phyloP scores from a whole-genome alignment of 2,797 vertebrate genomes.

The Neostethus bicornis region DNA sequence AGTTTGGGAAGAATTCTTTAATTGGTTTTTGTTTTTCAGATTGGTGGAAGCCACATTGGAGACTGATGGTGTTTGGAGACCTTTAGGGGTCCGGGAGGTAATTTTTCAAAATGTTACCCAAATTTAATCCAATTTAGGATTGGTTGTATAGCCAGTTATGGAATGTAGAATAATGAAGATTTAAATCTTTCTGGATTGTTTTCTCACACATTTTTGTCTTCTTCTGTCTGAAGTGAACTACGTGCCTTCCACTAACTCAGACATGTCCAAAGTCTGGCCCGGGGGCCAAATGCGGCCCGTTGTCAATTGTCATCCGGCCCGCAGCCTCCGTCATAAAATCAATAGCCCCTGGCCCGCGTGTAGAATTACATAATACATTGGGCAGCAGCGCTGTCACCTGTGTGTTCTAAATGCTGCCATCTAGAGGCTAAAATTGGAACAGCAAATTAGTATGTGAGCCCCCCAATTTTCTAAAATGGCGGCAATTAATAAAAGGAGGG shows the following conservation, averaged over 20 bases:
- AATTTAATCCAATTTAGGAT: not conserved
- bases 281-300: no score
- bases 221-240: not conserved
- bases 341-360: no score
- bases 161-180: not conserved
- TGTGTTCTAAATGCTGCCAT: no score
- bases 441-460: no score
- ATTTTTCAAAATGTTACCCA: slow-evolving; percentile 1
- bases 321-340: no score
- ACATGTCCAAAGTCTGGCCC: no score
- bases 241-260: not conserved
- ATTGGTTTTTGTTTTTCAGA: not conserved
- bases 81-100: not conserved
- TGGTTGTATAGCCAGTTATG: not conserved
- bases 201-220: not conserved
- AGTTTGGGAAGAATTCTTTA: not conserved
- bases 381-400: no score
- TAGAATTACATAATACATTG: no score
- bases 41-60: slow-evolving; percentile 2
- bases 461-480: no score
- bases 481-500: no score
- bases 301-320: no score
- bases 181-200: not conserved
- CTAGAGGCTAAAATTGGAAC: no score
- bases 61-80: not conserved